Percentiles rank a stretch among this genome's conserved stretches.
Conservation (phyloP, 2,888 invertebrate species). For the Platerodrilus igneus region DNA sequence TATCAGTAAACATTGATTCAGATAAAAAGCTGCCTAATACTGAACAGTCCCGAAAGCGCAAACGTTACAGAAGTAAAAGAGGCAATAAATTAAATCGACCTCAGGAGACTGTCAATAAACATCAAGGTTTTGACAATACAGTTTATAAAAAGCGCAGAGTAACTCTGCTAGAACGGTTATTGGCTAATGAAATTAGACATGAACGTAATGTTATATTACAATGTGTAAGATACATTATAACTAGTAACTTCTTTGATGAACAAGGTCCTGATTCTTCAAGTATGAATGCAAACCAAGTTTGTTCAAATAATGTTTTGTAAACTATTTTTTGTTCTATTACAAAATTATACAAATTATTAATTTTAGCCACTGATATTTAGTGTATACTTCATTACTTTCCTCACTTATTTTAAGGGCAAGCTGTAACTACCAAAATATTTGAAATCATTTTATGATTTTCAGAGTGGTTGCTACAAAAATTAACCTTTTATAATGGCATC, state of each 20-base stretch:
- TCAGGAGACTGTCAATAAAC: conserved; percentile 25
- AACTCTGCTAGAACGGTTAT: conserved; percentile 65
- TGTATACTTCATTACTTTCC: too few species aligned
- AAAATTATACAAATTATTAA: too few species aligned
- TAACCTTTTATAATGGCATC: too few species aligned
- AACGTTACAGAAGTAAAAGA: conserved; percentile 23
- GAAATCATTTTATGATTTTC: too few species aligned
- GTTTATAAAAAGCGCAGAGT: conserved; percentile 41
- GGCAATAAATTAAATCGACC: conserved; percentile 32
- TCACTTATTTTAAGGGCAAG: too few species aligned
- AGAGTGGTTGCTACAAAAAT: too few species aligned
- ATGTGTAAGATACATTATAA: conserved; percentile 75
- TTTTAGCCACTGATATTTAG: too few species aligned
- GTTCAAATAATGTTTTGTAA: too few species aligned
- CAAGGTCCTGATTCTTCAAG: too few species aligned
- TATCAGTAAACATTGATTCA: conserved; percentile 27
- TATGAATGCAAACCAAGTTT: too few species aligned
- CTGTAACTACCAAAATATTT: too few species aligned
- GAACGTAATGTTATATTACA: conserved; percentile 85
- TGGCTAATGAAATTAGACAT: conserved; percentile 73
- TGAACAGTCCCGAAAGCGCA: conserved; percentile 12
- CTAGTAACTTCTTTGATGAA: conserved; percentile 66
- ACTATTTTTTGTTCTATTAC: too few species aligned
- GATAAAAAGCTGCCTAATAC: conserved; percentile 4
- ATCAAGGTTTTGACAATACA: conserved; percentile 1